These are phyloP conservation scores for Linurgus olivaceus DNA, from an alignment of 2,797 vertebrate genomes.

Conservation along the genomic window DNA sequence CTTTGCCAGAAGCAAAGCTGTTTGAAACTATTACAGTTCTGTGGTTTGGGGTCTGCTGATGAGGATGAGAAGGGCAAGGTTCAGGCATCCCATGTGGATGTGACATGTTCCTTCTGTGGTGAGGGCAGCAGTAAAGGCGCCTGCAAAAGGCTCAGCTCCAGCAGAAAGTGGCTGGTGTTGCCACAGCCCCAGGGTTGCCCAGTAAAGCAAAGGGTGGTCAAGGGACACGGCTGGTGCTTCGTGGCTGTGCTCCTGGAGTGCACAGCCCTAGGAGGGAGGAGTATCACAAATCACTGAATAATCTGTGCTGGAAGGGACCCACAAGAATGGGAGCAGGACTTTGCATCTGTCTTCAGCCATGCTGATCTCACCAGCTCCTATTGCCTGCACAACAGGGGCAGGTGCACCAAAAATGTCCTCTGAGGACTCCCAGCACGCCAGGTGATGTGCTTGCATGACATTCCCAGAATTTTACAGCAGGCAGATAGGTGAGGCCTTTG, in stretches of 20 bases:
- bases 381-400: background rate
- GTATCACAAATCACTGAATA: background rate
- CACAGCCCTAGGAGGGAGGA: fast-evolving
- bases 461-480: background rate
- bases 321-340: background rate
- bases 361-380: background rate
- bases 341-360: background rate
- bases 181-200: background rate
- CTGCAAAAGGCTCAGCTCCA: background rate
- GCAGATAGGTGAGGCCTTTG: fast-evolving
- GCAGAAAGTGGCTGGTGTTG: background rate
- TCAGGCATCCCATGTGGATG: fast-evolving
- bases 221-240: background rate
- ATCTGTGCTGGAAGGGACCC: background rate
- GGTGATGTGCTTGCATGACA: background rate
- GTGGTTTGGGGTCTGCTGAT: background rate
- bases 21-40: background rate
- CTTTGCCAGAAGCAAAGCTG: background rate
- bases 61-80: background rate
- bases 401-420: background rate
- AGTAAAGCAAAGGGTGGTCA: background rate
- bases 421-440: background rate
- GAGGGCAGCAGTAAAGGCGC: background rate
- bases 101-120: fast-evolving
- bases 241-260: background rate